Base-by-base conservation (phyloP, 2,113 vertebrate species). In the Puma concolor region DNA sequence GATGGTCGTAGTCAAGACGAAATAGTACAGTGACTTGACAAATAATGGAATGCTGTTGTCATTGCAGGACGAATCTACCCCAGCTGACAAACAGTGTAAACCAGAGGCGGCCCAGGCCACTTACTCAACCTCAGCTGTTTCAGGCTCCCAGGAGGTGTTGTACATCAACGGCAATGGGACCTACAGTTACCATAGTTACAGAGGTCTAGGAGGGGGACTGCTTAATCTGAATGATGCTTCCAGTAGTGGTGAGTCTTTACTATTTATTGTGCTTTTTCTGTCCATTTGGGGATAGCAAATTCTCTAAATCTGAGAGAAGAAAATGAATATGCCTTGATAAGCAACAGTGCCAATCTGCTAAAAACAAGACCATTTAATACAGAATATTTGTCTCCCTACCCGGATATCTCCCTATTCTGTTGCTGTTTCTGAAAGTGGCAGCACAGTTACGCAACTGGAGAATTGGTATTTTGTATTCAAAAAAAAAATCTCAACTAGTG, bases 161-260 rank as follows among this genome's bases (percentile, higher is more conserved):
- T 99, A 99, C 98, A 99, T 99, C 98, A 99, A 99, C 23, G 99
- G 99, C 94, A 99, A 99, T 36, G 99, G 99, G 92, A 99, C 99
- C 98, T 99, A 99, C 98, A 99, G 99, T 99, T 99, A 99, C 99
- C 99, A 99, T 98, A 99, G 99, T 97, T 99, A 99, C 99, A 97
- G 99, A 98, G 99, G 99, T 93, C 98, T 99, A 2, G 99, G 99
- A 98, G 98, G 99, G 97, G 99, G 99, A 93, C 98, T 99, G 98
- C 98, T 99, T 97, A 99, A 99, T 98, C 99, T 99, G 97, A 99
- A 97, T 2, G 99, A 99, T 97, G 98, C 99, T 96, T 99, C 99
- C 97, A 98, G 98, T 98, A 99, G 99, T 80, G 99, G 99, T 99
- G 98, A 99, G 99, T 99, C 93, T 93, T 92, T 83, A 83, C 94